Percentiles rank a stretch among this genome's conserved stretches.
Evolutionary conservation across 2,888 invertebrate species (phyloP).

Genomic region (Perizoma affinitatum): DNA sequence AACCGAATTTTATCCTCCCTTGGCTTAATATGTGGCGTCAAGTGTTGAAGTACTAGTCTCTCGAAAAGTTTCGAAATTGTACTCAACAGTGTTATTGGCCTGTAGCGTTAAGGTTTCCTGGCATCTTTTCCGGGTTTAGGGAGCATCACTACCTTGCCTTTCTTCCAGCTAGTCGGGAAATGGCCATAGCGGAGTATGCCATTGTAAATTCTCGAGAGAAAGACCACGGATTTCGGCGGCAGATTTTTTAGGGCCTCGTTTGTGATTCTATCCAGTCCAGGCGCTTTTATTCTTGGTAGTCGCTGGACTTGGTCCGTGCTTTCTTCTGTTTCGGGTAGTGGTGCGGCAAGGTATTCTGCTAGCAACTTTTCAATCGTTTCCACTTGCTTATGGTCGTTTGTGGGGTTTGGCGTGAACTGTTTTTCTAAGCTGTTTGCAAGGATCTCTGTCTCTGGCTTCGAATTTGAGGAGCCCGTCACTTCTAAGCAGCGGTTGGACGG

Average conservation of each 20-base stretch:
- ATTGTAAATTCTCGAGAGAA: slow-evolving; percentile 31
- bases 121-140: slow-evolving; percentile 37
- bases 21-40: too few species aligned
- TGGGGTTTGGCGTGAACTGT: slow-evolving; percentile 11
- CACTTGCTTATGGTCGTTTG: not conserved
- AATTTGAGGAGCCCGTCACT: slow-evolving; percentile 2
- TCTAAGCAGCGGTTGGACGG: slow-evolving; percentile 6
- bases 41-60: too few species aligned
- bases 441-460: slow-evolving; percentile 5
- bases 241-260: slow-evolving; percentile 30
- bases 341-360: not conserved
- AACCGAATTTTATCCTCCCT: too few species aligned
- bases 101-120: slow-evolving; percentile 27
- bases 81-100: slow-evolving; percentile 31
- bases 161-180: slow-evolving; percentile 27
- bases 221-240: slow-evolving; percentile 22
- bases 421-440: slow-evolving; percentile 5
- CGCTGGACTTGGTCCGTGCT: not conserved
- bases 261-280: slow-evolving; percentile 10
- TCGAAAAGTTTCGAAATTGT: too few species aligned
- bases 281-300: not conserved
- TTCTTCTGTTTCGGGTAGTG: not conserved
- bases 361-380: not conserved
- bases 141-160: slow-evolving; percentile 29
- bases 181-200: slow-evolving; percentile 37